Evolutionary conservation across 2,888 invertebrate genomes (phyloP).

Genomic region (Synanthedon tipuliformis): DNA sequence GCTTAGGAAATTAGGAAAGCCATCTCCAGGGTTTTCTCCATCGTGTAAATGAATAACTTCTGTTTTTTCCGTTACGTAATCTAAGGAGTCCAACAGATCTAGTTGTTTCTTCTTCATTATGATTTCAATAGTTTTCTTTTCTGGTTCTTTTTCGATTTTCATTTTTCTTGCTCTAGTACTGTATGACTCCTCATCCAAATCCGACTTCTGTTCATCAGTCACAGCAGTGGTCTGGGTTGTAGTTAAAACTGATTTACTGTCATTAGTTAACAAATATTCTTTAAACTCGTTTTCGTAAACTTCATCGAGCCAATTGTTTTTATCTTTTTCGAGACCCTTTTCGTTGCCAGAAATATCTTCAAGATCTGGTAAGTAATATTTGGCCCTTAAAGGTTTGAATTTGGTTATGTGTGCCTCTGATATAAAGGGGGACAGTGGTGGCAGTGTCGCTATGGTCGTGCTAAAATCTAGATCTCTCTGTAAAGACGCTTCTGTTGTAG

Average conservation of each 20-base stretch:
- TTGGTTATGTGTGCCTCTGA: neutral
- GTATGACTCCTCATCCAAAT: neutral
- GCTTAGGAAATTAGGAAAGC: too few species aligned
- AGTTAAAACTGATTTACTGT: neutral
- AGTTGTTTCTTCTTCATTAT: constrained; percentile 31
- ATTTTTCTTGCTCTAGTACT: neutral
- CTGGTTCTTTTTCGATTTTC: neutral
- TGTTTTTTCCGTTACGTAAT: constrained; percentile 34
- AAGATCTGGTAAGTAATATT: neutral
- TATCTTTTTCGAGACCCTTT: constrained; percentile 5
- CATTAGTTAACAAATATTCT: constrained; percentile 3
- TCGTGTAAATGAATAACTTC: constrained; percentile 6
- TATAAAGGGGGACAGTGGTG: neutral
- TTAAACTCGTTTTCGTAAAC: constrained; percentile 21
- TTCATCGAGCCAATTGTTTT: constrained; percentile 28
- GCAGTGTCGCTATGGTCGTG: neutral
- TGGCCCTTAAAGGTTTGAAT: neutral
- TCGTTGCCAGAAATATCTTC: constrained; percentile 11
- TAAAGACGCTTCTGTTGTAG: neutral
- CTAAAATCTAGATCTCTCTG: neutral
- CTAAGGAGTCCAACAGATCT: constrained; percentile 38
- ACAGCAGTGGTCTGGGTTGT: neutral
- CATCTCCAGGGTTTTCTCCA: too few species aligned
- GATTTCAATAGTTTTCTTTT: constrained; percentile 18
- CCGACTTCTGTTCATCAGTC: neutral